phyloP scores from a whole-genome alignment of 2,888 invertebrate genomes.

The Pandemis corylana region DNA sequence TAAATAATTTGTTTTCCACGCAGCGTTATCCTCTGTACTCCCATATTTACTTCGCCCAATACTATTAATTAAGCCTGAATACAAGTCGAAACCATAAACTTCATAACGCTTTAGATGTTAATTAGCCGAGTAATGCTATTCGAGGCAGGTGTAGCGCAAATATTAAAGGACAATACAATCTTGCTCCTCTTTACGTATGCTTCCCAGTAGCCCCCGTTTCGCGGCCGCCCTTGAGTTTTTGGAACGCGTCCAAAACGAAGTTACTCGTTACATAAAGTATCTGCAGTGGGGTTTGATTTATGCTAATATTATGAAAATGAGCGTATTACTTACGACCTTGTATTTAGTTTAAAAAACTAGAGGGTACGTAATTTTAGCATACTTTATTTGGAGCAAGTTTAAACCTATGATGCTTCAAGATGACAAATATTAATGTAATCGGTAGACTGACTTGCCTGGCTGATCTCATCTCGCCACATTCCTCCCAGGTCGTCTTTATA shows the following conservation, averaged over 20 bases:
- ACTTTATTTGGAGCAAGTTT: neutral
- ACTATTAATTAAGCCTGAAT: neutral
- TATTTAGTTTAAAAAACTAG: neutral
- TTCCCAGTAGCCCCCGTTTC: slow-evolving; percentile 23
- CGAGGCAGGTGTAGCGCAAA: neutral
- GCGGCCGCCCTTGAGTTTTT: slow-evolving; percentile 32
- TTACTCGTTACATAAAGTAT: slow-evolving; percentile 37
- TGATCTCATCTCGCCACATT: neutral
- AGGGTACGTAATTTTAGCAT: no score
- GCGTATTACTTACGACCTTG: slow-evolving; percentile 14
- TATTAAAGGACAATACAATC: neutral
- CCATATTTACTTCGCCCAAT: neutral
- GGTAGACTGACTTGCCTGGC: neutral
- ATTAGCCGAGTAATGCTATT: neutral
- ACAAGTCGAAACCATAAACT: neutral
- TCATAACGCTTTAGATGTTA: neutral
- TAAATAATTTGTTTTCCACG: neutral
- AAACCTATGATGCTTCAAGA: neutral
- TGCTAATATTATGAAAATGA: slow-evolving; percentile 23
- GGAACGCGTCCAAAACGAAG: slow-evolving; percentile 36
- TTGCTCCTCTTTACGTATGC: slow-evolving; percentile 15
- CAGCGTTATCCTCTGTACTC: neutral
- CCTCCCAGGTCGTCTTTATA: neutral
- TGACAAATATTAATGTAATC: neutral
- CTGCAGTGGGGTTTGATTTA: slow-evolving; percentile 39